Evolutionary conservation across 2,888 invertebrate species (phyloP).

Genomic region (Apeira syringaria): DNA sequence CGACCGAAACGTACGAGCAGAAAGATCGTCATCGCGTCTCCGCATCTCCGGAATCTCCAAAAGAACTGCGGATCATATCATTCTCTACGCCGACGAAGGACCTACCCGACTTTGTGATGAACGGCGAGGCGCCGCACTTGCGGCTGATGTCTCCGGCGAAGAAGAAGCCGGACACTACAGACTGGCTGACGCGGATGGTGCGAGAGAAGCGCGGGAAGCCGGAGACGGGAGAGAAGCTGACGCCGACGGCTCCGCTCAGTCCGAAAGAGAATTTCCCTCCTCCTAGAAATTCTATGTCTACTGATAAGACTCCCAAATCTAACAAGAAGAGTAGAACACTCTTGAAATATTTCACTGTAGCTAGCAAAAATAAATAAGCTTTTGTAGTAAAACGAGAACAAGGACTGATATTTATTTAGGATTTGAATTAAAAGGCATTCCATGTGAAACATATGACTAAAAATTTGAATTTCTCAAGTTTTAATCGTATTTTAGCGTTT

Average conservation of each 20-base stretch:
- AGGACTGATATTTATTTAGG: conserved; percentile 37
- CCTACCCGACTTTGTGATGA: conserved; percentile 89
- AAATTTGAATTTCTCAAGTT: too few relatives aligned
- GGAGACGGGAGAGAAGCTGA: conserved; percentile 7
- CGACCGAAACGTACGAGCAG: conserved; percentile 57
- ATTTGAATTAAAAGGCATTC: too few relatives aligned
- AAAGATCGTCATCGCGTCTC: not conserved
- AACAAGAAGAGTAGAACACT: conserved; percentile 52
- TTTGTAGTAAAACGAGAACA: conserved; percentile 9
- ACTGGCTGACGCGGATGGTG: conserved; percentile 85
- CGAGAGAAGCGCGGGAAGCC: conserved; percentile 10
- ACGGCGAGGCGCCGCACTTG: conserved; percentile 91
- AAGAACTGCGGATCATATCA: conserved; percentile 48
- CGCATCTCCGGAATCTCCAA: conserved; percentile 35
- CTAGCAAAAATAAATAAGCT: conserved; percentile 45
- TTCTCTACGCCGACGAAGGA: conserved; percentile 86
- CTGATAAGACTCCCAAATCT: conserved; percentile 50
- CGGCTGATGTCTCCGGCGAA: conserved; percentile 87
- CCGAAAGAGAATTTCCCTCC: conserved; percentile 52
- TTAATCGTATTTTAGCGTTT: too few relatives aligned
- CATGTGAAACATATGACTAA: too few relatives aligned
- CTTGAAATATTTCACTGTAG: conserved; percentile 63
- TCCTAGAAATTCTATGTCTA: conserved; percentile 48
- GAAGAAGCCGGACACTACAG: conserved; percentile 84
- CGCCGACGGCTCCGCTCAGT: conserved; percentile 39